These are phyloP conservation scores for Alloplasta piceator DNA, from an alignment of 2,888 invertebrate species.

Conservation along the genomic window DNA sequence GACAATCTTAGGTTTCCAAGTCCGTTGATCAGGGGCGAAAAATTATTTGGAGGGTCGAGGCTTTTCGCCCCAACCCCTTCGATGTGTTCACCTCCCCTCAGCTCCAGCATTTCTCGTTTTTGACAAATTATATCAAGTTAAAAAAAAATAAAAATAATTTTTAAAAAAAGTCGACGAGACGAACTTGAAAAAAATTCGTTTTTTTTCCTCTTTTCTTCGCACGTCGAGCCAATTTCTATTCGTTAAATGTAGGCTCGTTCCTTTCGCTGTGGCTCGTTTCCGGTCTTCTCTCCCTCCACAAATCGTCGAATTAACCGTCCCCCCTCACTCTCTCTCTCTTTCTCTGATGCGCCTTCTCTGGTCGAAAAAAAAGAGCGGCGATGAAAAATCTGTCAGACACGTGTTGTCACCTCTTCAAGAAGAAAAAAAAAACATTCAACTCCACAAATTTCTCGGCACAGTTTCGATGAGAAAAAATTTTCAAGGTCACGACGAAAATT, in stretches of 20 bases:
- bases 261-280: slow-evolving; percentile 56
- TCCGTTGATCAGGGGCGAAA: slow-evolving; percentile 69
- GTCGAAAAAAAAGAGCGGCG: background rate
- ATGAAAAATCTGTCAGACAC: slow-evolving; percentile 56
- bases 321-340: slow-evolving; percentile 37
- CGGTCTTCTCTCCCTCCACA: slow-evolving; percentile 55
- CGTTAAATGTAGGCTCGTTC: slow-evolving; percentile 39
- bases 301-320: slow-evolving; percentile 44
- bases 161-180: background rate
- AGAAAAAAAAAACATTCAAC: slow-evolving; percentile 1
- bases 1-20: slow-evolving; percentile 72
- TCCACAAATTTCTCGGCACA: background rate
- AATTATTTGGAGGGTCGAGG: slow-evolving; percentile 67
- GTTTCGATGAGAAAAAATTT: background rate
- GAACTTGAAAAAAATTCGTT: background rate
- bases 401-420: slow-evolving; percentile 38
- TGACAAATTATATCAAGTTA: background rate
- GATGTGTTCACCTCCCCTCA: slow-evolving; percentile 71
- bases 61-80: slow-evolving; percentile 70
- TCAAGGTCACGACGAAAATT: slow-evolving; percentile 8
- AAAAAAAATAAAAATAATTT: slow-evolving; percentile 23
- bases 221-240: slow-evolving; percentile 3
- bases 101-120: slow-evolving; percentile 70
- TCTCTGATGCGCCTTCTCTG: background rate
- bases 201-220: slow-evolving; percentile 1